phyloP scores from a whole-genome alignment of 2,113 vertebrate genomes.

The Scytalopus superciliaris region DNA sequence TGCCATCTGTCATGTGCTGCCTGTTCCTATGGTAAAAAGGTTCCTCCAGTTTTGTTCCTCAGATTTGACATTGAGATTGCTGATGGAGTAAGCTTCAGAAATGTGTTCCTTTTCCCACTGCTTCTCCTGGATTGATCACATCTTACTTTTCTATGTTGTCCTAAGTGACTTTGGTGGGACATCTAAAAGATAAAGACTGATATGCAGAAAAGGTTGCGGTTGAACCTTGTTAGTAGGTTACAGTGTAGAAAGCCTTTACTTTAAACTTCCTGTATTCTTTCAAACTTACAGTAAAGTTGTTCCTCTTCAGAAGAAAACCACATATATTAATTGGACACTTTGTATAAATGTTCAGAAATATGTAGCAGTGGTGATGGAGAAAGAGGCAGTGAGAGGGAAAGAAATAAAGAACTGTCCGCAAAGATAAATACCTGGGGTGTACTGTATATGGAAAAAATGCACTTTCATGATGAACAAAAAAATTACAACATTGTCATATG shows the following conservation, averaged over 20 bases:
- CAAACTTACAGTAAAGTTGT: background rate
- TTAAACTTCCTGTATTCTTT: background rate
- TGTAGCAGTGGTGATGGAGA: background rate
- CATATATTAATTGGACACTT: background rate
- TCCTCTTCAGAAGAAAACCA: background rate
- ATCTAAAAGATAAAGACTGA: background rate
- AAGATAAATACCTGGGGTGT: background rate
- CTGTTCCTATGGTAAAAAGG: background rate
- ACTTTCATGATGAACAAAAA: background rate
- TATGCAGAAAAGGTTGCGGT: background rate
- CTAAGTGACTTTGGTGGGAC: background rate
- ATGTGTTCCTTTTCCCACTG: background rate
- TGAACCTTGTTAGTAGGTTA: background rate
- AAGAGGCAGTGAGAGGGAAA: background rate
- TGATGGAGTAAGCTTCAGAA: background rate
- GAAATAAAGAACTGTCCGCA: background rate
- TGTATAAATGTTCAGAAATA: background rate
- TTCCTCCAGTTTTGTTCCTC: background rate
- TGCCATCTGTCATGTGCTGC: conserved; percentile 31
- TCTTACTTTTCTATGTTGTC: background rate
- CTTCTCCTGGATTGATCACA: accelerated
- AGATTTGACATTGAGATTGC: background rate
- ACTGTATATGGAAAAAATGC: background rate
- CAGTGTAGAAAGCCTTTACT: background rate
- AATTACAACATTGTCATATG: background rate